phyloP scores from a whole-genome alignment of 2,113 vertebrate genomes.

The Circaetus gallicus region DNA sequence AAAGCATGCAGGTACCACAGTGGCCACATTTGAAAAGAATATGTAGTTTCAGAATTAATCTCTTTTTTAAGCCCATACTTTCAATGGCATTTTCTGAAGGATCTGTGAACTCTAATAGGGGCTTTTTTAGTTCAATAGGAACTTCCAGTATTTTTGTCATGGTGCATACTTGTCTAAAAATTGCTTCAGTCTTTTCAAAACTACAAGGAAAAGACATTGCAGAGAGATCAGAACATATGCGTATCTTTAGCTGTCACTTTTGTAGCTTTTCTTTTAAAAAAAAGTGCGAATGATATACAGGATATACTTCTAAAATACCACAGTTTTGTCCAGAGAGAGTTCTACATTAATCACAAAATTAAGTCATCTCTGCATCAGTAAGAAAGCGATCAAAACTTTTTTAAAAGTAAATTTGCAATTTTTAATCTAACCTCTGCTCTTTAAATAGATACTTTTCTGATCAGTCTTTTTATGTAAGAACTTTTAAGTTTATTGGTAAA shows the following conservation, averaged over 20 bases:
- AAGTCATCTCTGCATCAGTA: not conserved
- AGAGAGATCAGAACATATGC: not conserved
- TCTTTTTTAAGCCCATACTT: not conserved
- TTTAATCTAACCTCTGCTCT: not conserved
- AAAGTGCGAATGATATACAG: rapidly evolving
- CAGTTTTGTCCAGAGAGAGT: not conserved
- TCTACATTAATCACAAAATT: not conserved
- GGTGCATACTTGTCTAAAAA: slow-evolving; percentile 16
- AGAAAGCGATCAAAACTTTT: not conserved
- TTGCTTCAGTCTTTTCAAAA: not conserved
- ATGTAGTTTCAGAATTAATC: not conserved
- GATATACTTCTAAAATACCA: not conserved
- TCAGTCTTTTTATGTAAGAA: not conserved
- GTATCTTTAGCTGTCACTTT: not conserved
- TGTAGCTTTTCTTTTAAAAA: not conserved
- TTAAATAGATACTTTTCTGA: not conserved
- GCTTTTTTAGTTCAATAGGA: slow-evolving; percentile 36
- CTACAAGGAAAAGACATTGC: not conserved
- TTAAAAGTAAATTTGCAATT: not conserved
- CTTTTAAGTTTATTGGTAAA: not conserved
- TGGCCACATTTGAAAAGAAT: not conserved
- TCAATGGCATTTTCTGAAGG: slow-evolving; percentile 11
- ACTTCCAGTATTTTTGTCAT: not conserved
- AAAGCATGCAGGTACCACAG: not conserved
- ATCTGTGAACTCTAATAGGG: not conserved